phyloP scores from a whole-genome alignment of 2,797 vertebrate species.

The Esox masquinongy region DNA sequence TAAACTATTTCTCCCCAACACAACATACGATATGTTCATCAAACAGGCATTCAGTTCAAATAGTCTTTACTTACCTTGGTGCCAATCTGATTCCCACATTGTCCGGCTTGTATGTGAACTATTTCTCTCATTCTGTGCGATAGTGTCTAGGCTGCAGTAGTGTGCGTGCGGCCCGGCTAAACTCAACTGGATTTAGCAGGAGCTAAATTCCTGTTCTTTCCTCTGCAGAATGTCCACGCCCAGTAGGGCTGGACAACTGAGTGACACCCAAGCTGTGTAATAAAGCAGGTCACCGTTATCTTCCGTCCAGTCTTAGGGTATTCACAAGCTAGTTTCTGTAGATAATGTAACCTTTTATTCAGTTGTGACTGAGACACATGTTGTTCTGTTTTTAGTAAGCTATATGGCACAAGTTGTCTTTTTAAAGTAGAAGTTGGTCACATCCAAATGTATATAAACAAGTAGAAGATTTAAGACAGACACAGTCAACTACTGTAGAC shows the following conservation, averaged over 20 bases:
- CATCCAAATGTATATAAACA: too few species aligned
- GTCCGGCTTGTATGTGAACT: conserved; percentile 92
- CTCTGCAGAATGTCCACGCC: not conserved
- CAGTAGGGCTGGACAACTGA: not conserved
- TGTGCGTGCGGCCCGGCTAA: conserved; percentile 5
- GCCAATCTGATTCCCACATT: conserved; percentile 93
- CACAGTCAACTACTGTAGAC: too few species aligned
- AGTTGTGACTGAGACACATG: not conserved
- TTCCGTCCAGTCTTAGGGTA: not conserved
- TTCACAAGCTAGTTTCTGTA: not conserved
- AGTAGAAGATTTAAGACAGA: too few species aligned
- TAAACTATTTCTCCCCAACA: not conserved
- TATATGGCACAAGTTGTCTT: too few species aligned
- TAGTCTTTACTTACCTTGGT: conserved; percentile 78
- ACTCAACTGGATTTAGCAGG: not conserved
- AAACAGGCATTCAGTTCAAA: conserved; percentile 16
- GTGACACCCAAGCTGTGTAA: conserved; percentile 24
- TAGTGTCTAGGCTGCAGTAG: not conserved
- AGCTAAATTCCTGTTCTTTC: conserved; percentile 12
- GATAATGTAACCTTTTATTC: not conserved
- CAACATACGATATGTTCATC: conserved; percentile 3
- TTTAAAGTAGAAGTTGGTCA: too few species aligned
- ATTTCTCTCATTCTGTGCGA: conserved; percentile 85
- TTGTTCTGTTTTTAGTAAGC: too few species aligned
- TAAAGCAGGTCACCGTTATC: not conserved